Percentiles rank a stretch among this genome's conserved stretches.
These are phyloP conservation scores for Gymnosoma rotundatum DNA, from an alignment of 2,888 invertebrate species.

Conservation along the genomic window DNA sequence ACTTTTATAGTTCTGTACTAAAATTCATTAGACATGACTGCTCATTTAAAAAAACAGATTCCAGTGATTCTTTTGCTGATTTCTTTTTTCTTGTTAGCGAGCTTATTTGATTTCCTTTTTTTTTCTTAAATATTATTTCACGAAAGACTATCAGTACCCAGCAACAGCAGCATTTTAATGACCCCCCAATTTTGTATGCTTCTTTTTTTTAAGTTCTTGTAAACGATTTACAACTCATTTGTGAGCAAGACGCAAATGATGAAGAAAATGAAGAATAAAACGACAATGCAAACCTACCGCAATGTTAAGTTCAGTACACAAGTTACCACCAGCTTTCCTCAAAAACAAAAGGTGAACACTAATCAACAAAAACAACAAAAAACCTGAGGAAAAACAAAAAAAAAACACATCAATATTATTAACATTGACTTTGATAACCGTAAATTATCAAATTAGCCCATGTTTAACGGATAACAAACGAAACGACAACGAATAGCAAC, in stretches of 20 bases:
- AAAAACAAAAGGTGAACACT: slow-evolving; percentile 2
- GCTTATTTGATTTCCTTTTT: not conserved
- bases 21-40: slow-evolving; percentile 16
- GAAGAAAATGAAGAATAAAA: slow-evolving; percentile 4
- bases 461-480: slow-evolving; percentile 50
- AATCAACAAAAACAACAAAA: slow-evolving; percentile 29
- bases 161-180: slow-evolving; percentile 22
- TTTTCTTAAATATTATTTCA: not conserved
- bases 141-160: slow-evolving; percentile 15
- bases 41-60: slow-evolving; percentile 21
- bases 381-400: not conserved
- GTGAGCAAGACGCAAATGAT: slow-evolving; percentile 23
- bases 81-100: not conserved
- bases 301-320: slow-evolving; percentile 51
- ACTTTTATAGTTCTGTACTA: not conserved
- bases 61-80: not conserved
- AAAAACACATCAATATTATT: slow-evolving; percentile 45
- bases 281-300: slow-evolving; percentile 63
- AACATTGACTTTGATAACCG: slow-evolving; percentile 72
- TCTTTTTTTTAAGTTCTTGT: slow-evolving; percentile 48
- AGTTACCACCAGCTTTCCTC: slow-evolving; percentile 30
- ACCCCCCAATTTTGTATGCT: slow-evolving; percentile 23
- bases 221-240: slow-evolving; percentile 61
- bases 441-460: slow-evolving; percentile 72
- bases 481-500: slow-evolving; percentile 15